phyloP scores from a whole-genome alignment of 2,797 vertebrate species.

The Pseudochirops cupreus region DNA sequence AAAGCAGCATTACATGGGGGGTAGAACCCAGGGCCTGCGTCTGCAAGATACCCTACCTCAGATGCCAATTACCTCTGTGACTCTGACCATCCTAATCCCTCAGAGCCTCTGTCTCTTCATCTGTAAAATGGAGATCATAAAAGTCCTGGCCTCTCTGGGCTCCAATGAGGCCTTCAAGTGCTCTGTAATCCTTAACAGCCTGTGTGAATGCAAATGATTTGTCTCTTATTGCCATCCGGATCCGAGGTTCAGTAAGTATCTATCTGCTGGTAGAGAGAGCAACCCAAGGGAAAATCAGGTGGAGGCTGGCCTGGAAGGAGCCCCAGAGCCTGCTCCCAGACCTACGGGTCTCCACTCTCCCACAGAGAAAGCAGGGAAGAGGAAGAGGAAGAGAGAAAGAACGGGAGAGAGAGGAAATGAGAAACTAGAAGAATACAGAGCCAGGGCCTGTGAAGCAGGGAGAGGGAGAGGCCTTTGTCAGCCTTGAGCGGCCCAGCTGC shows the following conservation, averaged over 20 bases:
- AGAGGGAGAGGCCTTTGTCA: background rate
- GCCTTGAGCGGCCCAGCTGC: background rate
- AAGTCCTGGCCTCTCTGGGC: too few relatives aligned
- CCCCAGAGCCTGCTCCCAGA: background rate
- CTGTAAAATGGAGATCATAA: too few relatives aligned
- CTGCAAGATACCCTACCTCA: background rate
- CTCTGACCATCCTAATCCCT: background rate
- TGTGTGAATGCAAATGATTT: background rate
- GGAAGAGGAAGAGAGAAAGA: background rate
- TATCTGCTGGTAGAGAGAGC: background rate
- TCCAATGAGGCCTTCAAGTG: too few relatives aligned
- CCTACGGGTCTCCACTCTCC: background rate
- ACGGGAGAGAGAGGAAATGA: background rate
- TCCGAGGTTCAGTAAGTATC: background rate
- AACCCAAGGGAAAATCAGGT: background rate
- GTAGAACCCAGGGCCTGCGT: background rate
- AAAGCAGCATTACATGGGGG: background rate
- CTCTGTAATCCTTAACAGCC: too few relatives aligned
- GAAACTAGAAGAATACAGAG: background rate
- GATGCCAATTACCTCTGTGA: background rate
- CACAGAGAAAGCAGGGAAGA: background rate
- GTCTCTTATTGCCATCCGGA: background rate
- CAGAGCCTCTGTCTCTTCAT: background rate
- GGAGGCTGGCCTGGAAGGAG: background rate
- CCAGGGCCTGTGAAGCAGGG: background rate